Evolutionary conservation across 1,140 invertebrate species (phyloP).

Genomic region (Ctenoplectra terminalis): DNA sequence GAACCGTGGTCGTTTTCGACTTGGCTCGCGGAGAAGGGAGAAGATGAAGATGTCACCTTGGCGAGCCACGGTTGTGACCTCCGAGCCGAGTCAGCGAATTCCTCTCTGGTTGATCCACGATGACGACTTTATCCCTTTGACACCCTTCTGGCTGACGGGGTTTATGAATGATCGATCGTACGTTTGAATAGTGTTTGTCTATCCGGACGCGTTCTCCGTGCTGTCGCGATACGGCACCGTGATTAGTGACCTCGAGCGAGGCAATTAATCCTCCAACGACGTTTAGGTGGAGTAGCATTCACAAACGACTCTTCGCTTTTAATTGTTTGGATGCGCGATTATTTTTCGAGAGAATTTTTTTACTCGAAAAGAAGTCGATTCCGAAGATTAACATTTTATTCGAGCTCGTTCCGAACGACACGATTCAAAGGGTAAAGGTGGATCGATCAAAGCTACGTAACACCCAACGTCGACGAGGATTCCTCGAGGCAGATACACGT

Average conservation of each 20-base stretch:
- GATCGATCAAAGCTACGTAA: too few relatives aligned
- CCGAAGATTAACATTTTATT: too few relatives aligned
- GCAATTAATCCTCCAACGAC: constrained; percentile 36
- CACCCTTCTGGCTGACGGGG: constrained; percentile 40
- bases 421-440: too few relatives aligned
- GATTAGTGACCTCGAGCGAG: constrained; percentile 15
- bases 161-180: constrained; percentile 55
- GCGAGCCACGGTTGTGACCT: constrained; percentile 47
- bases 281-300: neutral
- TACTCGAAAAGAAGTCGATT: too few relatives aligned
- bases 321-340: neutral
- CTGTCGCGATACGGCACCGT: neutral
- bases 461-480: constrained; percentile 24
- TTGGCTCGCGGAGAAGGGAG: constrained; percentile 5
- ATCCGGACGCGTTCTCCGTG: constrained; percentile 7
- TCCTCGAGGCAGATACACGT: constrained; percentile 52
- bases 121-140: constrained; percentile 57
- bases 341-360: too few relatives aligned
- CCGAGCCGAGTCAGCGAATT: constrained; percentile 65
- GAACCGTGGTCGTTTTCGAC: constrained; percentile 25
- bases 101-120: constrained; percentile 48
- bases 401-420: too few relatives aligned
- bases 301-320: neutral
- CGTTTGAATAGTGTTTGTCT: constrained; percentile 46
- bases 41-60: constrained; percentile 79